Evolutionary conservation across 2,888 invertebrate genomes (phyloP).

Genomic region (Ormia ochracea): DNA sequence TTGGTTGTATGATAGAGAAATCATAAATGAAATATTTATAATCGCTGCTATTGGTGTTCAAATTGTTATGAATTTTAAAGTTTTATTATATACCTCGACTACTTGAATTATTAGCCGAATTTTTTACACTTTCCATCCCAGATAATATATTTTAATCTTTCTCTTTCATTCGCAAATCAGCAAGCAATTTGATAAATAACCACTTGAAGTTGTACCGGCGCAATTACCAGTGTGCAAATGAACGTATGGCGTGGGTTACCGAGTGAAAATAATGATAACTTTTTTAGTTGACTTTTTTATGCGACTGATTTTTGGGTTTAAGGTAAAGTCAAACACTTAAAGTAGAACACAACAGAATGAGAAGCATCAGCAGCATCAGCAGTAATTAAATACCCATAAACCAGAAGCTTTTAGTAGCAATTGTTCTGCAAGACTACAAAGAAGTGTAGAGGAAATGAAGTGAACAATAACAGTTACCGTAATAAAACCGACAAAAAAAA

Average conservation of each 20-base stretch:
- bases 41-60: too few species aligned
- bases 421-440: background rate
- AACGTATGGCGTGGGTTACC: slow-evolving; percentile 1
- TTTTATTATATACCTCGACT: too few species aligned
- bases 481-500: slow-evolving; percentile 26
- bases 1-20: too few species aligned
- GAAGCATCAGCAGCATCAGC: background rate
- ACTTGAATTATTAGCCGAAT: too few species aligned
- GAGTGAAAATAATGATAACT: slow-evolving; percentile 51
- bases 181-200: slow-evolving; percentile 26
- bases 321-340: slow-evolving; percentile 45
- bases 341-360: slow-evolving; percentile 54
- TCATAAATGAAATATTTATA: too few species aligned
- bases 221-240: slow-evolving; percentile 24
- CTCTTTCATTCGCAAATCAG: background rate
- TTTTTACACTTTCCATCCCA: background rate
- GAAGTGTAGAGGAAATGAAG: background rate
- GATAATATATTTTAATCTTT: background rate
- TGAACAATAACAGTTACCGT: background rate
- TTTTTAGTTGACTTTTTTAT: slow-evolving; percentile 54
- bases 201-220: slow-evolving; percentile 53
- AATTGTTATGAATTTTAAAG: too few species aligned
- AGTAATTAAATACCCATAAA: slow-evolving; percentile 55
- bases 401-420: background rate
- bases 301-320: slow-evolving; percentile 30